Percentiles rank a stretch among this genome's conserved stretches.
Conservation (phyloP, 37 sponge, comb jelly and placozoan species). For the Lycopodina hypogea region DNA sequence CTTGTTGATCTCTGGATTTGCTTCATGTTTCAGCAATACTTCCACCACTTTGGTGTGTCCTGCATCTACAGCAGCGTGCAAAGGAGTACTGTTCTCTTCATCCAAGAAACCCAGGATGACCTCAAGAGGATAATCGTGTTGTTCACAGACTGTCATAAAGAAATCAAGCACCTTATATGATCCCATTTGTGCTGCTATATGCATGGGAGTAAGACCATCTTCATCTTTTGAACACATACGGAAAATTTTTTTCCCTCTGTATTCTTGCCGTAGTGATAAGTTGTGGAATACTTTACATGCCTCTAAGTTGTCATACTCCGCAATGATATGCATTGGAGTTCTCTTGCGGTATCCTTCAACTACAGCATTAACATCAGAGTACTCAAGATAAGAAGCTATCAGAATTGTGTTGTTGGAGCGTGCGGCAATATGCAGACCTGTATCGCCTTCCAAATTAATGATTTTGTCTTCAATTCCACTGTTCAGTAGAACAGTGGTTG, state of each 20-base stretch:
- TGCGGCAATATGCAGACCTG: slow-evolving; percentile 69
- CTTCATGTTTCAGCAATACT: slow-evolving; percentile 72
- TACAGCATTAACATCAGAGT: slow-evolving; percentile 26
- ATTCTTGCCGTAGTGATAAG: background rate
- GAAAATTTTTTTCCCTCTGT: slow-evolving; percentile 26
- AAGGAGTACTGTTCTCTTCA: slow-evolving; percentile 85
- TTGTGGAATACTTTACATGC: slow-evolving; percentile 41
- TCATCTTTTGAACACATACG: slow-evolving; percentile 71
- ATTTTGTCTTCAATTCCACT: slow-evolving; percentile 48
- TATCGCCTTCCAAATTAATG: slow-evolving; percentile 35
- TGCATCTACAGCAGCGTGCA: slow-evolving; percentile 84
- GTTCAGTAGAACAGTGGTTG: slow-evolving; percentile 53
- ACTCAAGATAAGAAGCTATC: slow-evolving; percentile 32
- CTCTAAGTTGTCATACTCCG: slow-evolving; percentile 65
- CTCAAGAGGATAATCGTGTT: slow-evolving; percentile 65
- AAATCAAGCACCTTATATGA: slow-evolving; percentile 54
- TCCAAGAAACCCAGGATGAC: slow-evolving; percentile 55
- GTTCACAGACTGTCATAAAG: slow-evolving; percentile 38
- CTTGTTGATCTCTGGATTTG: slow-evolving; percentile 36
- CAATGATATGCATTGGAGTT: slow-evolving; percentile 68
- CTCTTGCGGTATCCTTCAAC: slow-evolving; percentile 49
- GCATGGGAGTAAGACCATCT: slow-evolving; percentile 63
- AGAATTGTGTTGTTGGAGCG: slow-evolving; percentile 43
- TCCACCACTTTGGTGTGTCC: slow-evolving; percentile 69
- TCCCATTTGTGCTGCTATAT: slow-evolving; percentile 65